Evolutionary conservation across 1,140 invertebrate genomes (phyloP), one percentile per base, ranked within the genome.

Genomic region (Palaemon carinicauda): DNA sequence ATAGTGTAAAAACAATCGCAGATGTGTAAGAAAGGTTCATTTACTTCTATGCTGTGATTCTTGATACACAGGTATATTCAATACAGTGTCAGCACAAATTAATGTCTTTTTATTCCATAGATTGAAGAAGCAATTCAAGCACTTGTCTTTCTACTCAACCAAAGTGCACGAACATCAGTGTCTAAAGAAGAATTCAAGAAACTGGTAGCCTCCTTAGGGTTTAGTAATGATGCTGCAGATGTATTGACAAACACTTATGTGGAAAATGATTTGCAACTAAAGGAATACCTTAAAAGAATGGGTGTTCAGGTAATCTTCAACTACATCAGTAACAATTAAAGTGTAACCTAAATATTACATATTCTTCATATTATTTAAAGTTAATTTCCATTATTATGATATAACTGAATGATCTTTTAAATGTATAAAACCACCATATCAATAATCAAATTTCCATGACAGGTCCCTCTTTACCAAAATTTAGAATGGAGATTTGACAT

Each of bases 401-500:
- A 73, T 17, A 14, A 29, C 14, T 27, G 7, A 24, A n/a, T 12
- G 3, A 73, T 27, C 3, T 73, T 31, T 31, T 15, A 31, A 7
- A 24, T 12, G 33, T 27, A 51, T 15, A 51, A 19, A 65, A 73
- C 7, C 9, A 29, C 24, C 29, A 73, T 24, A 19, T 41, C 19
- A 19, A 19, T 51, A 7, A 4, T 60, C n/a, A 17, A 12, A 15
- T 50, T 54, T 29, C 14, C 12, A 80, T n/a, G 53, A 29, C 84
- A 86, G 84, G 56, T 56, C 9, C 77, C 77, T 29, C 77, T 80
- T 2, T 86, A 86, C 21, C 51, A 74, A 3, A 56, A 86, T 65
- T 73, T 86, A 15, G 84, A 86, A 54, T 86, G 84, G 84, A 86
- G 84, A 50, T 86, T 86, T 80, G 84, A 86, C 65, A 80, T 86